These are phyloP conservation scores for Kuschelorhynchus macadamiae DNA, from an alignment of 2,888 invertebrate genomes.

Conservation along the genomic window DNA sequence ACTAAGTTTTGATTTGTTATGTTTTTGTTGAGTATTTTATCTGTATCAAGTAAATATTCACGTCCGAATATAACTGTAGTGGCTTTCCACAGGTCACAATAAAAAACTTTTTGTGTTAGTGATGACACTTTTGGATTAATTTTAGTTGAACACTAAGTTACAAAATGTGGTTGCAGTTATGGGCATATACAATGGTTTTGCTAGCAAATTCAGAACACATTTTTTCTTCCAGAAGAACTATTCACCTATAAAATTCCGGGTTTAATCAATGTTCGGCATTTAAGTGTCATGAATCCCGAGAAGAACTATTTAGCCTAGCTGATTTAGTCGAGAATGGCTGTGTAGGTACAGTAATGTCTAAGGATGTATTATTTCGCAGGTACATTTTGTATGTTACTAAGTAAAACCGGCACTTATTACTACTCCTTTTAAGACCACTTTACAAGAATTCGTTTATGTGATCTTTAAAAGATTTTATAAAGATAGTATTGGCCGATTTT, in stretches of 20 bases:
- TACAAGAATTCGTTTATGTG: too few relatives aligned
- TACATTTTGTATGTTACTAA: background rate
- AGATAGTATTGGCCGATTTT: too few relatives aligned
- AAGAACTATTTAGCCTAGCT: background rate
- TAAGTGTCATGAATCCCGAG: background rate
- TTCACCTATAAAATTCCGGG: background rate
- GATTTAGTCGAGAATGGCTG: background rate
- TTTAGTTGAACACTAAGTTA: too few relatives aligned
- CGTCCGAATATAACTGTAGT: too few relatives aligned
- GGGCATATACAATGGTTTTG: too few relatives aligned
- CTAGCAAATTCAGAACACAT: background rate
- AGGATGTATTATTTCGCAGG: background rate
- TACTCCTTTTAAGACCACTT: too few relatives aligned
- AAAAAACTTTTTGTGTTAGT: too few relatives aligned
- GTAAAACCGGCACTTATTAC: too few relatives aligned
- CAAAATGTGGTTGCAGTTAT: too few relatives aligned
- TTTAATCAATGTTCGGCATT: constrained; percentile 4
- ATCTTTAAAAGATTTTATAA: too few relatives aligned
- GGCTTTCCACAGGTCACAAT: too few relatives aligned
- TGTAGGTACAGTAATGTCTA: background rate
- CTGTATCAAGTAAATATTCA: constrained; percentile 1
- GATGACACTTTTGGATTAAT: too few relatives aligned
- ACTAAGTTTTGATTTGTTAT: constrained; percentile 19
- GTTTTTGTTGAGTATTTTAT: constrained; percentile 16
- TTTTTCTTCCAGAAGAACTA: background rate